Percentiles rank a stretch among this genome's conserved stretches.
Conservation (phyloP, 2,888 invertebrate genomes). For the Abrostola tripartita region DNA sequence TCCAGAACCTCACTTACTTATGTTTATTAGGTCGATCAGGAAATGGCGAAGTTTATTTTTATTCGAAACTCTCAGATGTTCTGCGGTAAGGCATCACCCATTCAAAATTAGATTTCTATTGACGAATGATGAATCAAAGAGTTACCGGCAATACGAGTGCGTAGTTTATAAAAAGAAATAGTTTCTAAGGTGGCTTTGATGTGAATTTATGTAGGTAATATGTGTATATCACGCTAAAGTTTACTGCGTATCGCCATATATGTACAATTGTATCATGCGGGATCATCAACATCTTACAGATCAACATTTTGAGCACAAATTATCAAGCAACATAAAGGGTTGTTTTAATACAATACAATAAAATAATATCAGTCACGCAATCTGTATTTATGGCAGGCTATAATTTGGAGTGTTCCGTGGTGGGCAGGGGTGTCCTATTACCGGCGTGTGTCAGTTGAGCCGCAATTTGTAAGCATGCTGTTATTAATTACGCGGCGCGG, state of each 20-base stretch:
- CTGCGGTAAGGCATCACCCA: slow-evolving; percentile 44
- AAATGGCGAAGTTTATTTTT: slow-evolving; percentile 81
- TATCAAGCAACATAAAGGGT: slow-evolving; percentile 1
- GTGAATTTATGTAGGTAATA: slow-evolving; percentile 32
- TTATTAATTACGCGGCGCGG: slow-evolving; percentile 72
- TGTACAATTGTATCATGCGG: no score
- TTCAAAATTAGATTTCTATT: slow-evolving; percentile 56
- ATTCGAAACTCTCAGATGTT: slow-evolving; percentile 58
- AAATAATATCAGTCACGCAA: slow-evolving; percentile 64
- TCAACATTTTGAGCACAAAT: slow-evolving; percentile 5
- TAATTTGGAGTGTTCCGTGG: slow-evolving; percentile 65
- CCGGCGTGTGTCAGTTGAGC: slow-evolving; percentile 62
- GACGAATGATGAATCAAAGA: slow-evolving; percentile 61
- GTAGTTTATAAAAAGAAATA: slow-evolving; percentile 33
- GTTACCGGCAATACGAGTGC: slow-evolving; percentile 37
- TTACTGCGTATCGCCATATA: slow-evolving; percentile 8
- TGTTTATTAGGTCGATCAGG: slow-evolving; percentile 82
- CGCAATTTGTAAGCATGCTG: slow-evolving; percentile 72
- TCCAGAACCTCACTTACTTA: slow-evolving; percentile 76
- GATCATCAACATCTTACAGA: neutral
- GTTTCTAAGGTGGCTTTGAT: slow-evolving; percentile 35
- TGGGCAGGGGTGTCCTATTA: slow-evolving; percentile 60
- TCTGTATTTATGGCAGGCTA: slow-evolving; percentile 59
- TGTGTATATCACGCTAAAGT: slow-evolving; percentile 7
- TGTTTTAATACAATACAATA: slow-evolving; percentile 21